A percentile compares a stretch with the other conserved stretches of the same genome.
These are phyloP conservation scores for Mormoops blainvillei DNA, from an alignment of 2,113 vertebrate species.

Conservation along the genomic window DNA sequence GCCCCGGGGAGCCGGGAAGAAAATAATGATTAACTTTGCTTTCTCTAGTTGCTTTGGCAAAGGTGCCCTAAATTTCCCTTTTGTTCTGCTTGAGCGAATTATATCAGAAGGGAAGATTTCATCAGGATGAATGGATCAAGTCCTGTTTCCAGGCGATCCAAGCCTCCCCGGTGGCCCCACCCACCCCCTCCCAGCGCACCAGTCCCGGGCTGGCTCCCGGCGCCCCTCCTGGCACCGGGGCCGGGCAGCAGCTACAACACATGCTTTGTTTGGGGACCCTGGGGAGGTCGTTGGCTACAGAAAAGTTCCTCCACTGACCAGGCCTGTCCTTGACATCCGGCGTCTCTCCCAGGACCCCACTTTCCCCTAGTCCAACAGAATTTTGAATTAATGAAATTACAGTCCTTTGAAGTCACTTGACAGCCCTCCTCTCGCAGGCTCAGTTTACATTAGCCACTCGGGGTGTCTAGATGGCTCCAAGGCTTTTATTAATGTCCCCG, in stretches of 20 bases:
- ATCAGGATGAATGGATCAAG: neutral
- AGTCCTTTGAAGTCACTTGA: neutral
- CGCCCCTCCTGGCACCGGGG: fast-evolving
- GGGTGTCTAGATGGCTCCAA: neutral
- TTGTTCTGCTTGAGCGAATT: slow-evolving; percentile 49
- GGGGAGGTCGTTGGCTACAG: neutral
- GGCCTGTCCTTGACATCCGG: neutral
- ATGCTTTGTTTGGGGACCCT: neutral
- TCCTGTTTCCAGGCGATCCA: neutral
- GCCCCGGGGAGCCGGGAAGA: slow-evolving; percentile 32
- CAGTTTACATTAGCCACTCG: neutral
- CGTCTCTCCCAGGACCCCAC: neutral
- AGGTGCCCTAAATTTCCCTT: slow-evolving; percentile 16
- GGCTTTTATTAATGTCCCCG: neutral
- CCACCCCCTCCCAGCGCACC: neutral
- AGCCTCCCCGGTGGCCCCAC: fast-evolving
- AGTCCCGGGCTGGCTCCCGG: neutral
- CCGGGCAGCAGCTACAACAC: neutral
- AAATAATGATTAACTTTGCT: slow-evolving; percentile 22
- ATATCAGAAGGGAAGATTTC: neutral
- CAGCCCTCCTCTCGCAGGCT: neutral
- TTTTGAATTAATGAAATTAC: neutral
- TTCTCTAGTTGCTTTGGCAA: slow-evolving; percentile 49
- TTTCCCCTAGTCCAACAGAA: neutral
- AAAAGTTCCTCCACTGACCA: neutral